Conservation (phyloP, 92 coral and sea anemone genomes). For the Zoanthus sansibaricus region DNA sequence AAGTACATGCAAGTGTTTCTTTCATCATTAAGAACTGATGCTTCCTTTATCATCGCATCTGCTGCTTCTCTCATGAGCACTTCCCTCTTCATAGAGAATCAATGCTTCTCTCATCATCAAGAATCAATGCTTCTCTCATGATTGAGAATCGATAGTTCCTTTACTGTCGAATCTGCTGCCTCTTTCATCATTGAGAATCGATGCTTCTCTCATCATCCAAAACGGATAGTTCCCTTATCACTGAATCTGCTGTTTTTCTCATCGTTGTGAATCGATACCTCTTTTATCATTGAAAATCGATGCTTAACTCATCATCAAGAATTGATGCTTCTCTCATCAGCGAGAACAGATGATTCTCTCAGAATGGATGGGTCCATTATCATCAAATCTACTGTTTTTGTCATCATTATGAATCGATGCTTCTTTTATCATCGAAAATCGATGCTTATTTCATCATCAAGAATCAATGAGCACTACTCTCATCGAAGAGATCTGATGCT, state of each 20-base stretch:
- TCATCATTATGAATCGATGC: background rate
- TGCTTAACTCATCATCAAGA: background rate
- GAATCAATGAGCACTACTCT: too few relatives aligned
- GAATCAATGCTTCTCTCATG: background rate
- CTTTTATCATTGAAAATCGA: background rate
- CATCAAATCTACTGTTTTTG: too few relatives aligned
- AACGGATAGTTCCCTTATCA: background rate
- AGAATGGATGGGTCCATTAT: too few relatives aligned
- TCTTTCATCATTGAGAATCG: background rate
- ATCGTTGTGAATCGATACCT: too few relatives aligned
- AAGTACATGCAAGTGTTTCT: too few relatives aligned
- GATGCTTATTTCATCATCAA: background rate
- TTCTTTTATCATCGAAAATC: background rate
- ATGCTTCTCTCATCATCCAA: background rate
- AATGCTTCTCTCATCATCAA: background rate
- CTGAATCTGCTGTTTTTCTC: too few relatives aligned
- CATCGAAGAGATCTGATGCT: background rate
- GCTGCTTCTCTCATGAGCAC: too few relatives aligned
- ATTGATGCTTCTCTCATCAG: background rate
- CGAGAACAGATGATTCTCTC: background rate
- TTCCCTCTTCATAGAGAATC: too few relatives aligned
- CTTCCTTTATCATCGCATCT: background rate
- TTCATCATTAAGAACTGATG: background rate
- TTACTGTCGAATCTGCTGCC: background rate
- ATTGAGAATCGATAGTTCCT: too few relatives aligned